Base-by-base conservation (phyloP, 2,888 invertebrate species). In the Andrena marginata region DNA sequence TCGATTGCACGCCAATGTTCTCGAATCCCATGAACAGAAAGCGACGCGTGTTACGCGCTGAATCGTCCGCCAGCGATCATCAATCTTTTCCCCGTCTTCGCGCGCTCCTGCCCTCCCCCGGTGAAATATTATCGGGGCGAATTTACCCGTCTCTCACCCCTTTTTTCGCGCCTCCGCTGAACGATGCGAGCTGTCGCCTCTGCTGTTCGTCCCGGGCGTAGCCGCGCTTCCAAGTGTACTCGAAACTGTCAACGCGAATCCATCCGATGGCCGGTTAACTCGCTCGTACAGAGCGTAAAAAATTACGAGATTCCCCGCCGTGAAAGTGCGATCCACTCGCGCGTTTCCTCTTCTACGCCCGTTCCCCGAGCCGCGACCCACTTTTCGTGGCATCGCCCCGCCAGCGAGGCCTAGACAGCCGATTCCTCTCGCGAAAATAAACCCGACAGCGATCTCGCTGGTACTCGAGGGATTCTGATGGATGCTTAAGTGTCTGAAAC, bases 161-260 rank as follows among this genome's bases (percentile, higher is more conserved):
- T 54, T 65, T 67, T 49, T 62, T 42, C 13, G 48, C 8, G 48
- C 10, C 48, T 62, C 35, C 35, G 23, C 69, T 23, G 65, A 48
- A 64, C 80, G 85, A 77, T 60, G 64, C 77, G 80, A 82, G 63
- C 84, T 82, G 86, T 82, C 86, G 60, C 63, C 64, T 77, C 65
- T 16, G 71, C 70, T 78, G 31, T 35, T 63, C 81, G 62, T 65
- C 51, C 59, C 48, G 51, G 7, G 49, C 13, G 69, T 8, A 49
- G 13, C 13, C 68, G 42, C 69, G 74, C 54, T 51, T 42, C 33
- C 70, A 56, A 71, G 79, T 67, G 31, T 76, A 74, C 84, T 86
- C 79, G 35, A 77, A 65, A 82, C 82, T 80, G 77, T 86, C 86
- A 77, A 82, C 86, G 70, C 70, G 69, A 29, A 82, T 84, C 82